Conservation (phyloP, 2,888 invertebrate species). For the Tenthredo amoena region DNA sequence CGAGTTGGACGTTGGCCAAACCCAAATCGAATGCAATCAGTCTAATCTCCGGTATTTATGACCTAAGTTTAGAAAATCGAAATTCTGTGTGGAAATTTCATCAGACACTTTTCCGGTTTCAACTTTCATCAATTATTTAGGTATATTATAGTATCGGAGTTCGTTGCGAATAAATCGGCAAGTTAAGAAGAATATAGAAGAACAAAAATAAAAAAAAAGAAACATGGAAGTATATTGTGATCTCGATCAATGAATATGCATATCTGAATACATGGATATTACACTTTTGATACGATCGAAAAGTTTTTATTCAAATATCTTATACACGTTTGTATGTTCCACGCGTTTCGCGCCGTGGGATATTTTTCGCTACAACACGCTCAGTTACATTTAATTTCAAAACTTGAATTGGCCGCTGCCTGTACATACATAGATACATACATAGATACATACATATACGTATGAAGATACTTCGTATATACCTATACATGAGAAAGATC, state of each 20-base stretch:
- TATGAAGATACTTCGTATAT: not conserved
- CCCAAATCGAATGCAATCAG: conserved; percentile 47
- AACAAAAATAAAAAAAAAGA: not conserved
- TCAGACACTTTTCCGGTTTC: not conserved
- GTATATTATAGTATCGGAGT: not conserved
- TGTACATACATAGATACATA: not conserved
- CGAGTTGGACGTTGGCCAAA: conserved; percentile 45
- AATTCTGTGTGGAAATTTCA: not conserved
- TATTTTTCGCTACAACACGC: not conserved
- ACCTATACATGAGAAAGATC: not conserved
- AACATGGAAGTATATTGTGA: not conserved
- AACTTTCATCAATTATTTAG: not conserved
- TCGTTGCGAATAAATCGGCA: no score
- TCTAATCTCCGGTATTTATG: conserved; percentile 40
- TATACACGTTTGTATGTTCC: not conserved
- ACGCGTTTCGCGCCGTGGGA: no score
- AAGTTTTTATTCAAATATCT: not conserved
- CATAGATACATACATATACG: not conserved
- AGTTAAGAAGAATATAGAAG: no score
- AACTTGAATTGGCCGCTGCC: not conserved
- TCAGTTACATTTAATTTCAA: not conserved
- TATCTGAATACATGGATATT: no score
- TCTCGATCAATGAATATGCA: not conserved
- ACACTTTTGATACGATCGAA: not conserved
- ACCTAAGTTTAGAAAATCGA: conserved; percentile 25